phyloP scores from a whole-genome alignment of 2,888 invertebrate species.

The Drosophila fulvimacula region DNA sequence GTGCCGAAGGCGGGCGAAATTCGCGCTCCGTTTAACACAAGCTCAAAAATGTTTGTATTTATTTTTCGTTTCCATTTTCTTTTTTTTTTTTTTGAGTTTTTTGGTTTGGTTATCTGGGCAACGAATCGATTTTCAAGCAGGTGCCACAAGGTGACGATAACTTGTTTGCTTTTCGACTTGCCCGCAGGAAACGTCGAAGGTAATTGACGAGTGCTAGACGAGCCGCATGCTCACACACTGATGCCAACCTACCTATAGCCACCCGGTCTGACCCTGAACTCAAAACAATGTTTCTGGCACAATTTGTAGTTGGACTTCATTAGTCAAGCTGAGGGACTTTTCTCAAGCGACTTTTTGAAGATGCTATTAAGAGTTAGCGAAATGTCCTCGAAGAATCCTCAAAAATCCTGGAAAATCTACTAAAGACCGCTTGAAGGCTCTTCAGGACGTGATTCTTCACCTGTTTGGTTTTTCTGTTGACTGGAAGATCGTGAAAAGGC shows the following conservation, averaged over 20 bases:
- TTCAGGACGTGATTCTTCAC: background rate
- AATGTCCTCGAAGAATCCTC: background rate
- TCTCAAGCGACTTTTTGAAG: background rate
- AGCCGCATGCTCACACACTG: slow-evolving; percentile 10
- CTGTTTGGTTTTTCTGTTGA: too few relatives aligned
- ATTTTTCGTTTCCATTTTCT: slow-evolving; percentile 17
- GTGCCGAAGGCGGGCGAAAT: slow-evolving; percentile 27
- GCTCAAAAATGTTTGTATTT: slow-evolving; percentile 22
- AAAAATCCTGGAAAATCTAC: too few relatives aligned
- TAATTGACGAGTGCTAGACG: slow-evolving; percentile 62
- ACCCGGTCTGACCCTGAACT: slow-evolving; percentile 50
- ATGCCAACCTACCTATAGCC: background rate
- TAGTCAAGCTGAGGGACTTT: slow-evolving; percentile 37
- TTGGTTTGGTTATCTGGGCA: slow-evolving; percentile 30
- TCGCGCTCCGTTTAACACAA: slow-evolving; percentile 59
- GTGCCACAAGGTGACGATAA: slow-evolving; percentile 52
- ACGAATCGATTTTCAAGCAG: slow-evolving; percentile 51
- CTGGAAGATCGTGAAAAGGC: background rate
- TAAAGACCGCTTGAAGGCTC: rapidly evolving
- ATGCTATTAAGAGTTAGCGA: background rate
- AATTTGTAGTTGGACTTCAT: slow-evolving; percentile 46
- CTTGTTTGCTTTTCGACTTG: slow-evolving; percentile 48
- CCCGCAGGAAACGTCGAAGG: slow-evolving; percentile 57
- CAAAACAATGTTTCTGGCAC: slow-evolving; percentile 22
- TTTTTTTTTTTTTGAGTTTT: slow-evolving; percentile 11